A percentile compares a stretch with the other conserved stretches of the same genome.
These are phyloP conservation scores for Acromyrmex echinatior DNA, from an alignment of 1,140 invertebrate genomes.

Conservation along the genomic window DNA sequence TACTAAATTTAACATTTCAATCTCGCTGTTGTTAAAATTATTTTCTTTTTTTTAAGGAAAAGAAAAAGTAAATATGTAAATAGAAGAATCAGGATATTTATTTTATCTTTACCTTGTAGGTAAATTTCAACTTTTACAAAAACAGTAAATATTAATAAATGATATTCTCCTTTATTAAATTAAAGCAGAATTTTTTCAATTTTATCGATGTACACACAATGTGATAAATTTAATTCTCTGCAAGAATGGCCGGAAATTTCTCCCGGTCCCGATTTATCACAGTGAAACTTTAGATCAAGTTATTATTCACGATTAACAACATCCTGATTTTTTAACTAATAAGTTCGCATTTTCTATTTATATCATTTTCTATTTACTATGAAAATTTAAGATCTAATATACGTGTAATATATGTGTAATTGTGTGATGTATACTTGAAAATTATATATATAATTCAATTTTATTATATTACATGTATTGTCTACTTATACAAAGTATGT, in stretches of 20 bases:
- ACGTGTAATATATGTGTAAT: too few species aligned
- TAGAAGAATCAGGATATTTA: neutral
- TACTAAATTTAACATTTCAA: neutral
- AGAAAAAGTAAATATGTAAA: neutral
- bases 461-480: neutral
- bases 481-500: conserved; percentile 1
- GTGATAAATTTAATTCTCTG: conserved; percentile 2
- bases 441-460: neutral
- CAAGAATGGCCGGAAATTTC: neutral
- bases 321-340: neutral
- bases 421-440: too few species aligned
- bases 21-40: neutral
- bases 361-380: neutral
- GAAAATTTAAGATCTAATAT: neutral
- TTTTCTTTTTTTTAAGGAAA: neutral
- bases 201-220: neutral
- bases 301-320: conserved; percentile 26
- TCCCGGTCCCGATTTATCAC: neutral
- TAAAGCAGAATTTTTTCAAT: neutral
- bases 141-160: neutral
- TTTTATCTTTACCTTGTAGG: too few species aligned
- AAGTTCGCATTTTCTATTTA: neutral
- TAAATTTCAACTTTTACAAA: neutral
- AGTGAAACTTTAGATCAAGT: conserved; percentile 10
- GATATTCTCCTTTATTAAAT: conserved; percentile 21